Base-by-base conservation (phyloP, 1,140 invertebrate genomes). In the Aphaenogaster floridana region DNA sequence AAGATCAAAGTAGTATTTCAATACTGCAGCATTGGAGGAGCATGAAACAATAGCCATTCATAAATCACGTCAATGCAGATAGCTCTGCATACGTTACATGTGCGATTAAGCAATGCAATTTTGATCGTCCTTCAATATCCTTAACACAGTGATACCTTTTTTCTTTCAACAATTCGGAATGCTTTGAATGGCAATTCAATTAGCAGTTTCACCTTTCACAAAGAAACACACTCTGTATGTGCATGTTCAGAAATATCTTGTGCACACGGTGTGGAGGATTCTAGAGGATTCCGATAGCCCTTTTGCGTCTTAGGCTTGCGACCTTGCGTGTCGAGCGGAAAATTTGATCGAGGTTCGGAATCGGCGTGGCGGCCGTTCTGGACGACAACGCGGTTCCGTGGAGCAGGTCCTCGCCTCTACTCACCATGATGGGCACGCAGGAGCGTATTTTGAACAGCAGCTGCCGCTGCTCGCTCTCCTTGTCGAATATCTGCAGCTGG, bases 391-490 rank as follows among this genome's bases (percentile, higher is more conserved):
- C 52, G 52, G 13, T 36, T 0, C 7, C 28, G 34, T 39, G n/a
- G 7, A 68, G n/a, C 54, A 15, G 52, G 28, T 72, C 8, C 8
- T 7, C 54, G 72, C 1, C 1, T 21, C 0, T 66, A 96, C 96
- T 96, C 92, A 97, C 96, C 95, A 96, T 94, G 93, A 96, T 96
- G 59, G 96, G 96, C 93, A 97, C 95, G 90, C 97, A 96, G 76
- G 97, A 96, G 86, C 96, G 96, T 90, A 97, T 96, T 94, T 97
- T 97, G 93, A 97, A 97, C 57, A 97, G 95, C 78, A 97, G 95
- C 93, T 97, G 97, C 77, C 97, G 95, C 89, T 97, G 97, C 92
- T 97, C 97, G 52, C 96, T 96, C 90, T 97, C 96, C 91, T 97
- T 97, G 91, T 97, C 97, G 92, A 97, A 97, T 91, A 97, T 97